These are phyloP conservation scores for Sphenodon punctatus DNA, from an alignment of 2,797 vertebrate species.

Conservation along the genomic window DNA sequence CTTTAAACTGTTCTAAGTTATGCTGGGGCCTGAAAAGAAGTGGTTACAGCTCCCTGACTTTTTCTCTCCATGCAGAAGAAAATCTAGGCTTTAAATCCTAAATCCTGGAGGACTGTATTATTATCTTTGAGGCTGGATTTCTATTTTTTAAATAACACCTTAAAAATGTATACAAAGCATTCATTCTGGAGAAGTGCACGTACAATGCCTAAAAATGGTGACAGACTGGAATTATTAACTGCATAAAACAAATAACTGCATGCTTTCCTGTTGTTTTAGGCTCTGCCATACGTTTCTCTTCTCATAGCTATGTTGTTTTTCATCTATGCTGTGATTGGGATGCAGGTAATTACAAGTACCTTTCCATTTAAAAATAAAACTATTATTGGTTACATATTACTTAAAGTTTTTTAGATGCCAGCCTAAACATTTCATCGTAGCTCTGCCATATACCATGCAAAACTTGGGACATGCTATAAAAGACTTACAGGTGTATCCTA, in stretches of 20 bases:
- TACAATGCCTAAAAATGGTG: background rate
- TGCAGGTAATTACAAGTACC: conserved; percentile 85
- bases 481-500: background rate
- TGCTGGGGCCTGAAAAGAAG: too few relatives aligned
- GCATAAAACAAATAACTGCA: background rate
- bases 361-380: background rate
- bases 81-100: background rate
- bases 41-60: background rate
- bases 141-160: background rate
- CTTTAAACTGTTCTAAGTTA: too few relatives aligned
- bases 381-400: background rate
- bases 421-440: background rate
- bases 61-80: background rate
- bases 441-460: background rate
- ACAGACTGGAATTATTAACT: background rate
- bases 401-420: background rate
- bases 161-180: background rate
- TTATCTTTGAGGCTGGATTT: too few relatives aligned
- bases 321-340: conserved; percentile 98
- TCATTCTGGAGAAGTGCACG: background rate
- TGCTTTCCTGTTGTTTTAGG: conserved; percentile 72
- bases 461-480: background rate
- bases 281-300: conserved; percentile 95
- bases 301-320: conserved; percentile 99
- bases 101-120: background rate